Evolutionary conservation across 30 jellyfish, hydroid and myxozoan genomes (phyloP), one percentile per base, ranked within the genome.

Genomic region (Sanderia malayensis): DNA sequence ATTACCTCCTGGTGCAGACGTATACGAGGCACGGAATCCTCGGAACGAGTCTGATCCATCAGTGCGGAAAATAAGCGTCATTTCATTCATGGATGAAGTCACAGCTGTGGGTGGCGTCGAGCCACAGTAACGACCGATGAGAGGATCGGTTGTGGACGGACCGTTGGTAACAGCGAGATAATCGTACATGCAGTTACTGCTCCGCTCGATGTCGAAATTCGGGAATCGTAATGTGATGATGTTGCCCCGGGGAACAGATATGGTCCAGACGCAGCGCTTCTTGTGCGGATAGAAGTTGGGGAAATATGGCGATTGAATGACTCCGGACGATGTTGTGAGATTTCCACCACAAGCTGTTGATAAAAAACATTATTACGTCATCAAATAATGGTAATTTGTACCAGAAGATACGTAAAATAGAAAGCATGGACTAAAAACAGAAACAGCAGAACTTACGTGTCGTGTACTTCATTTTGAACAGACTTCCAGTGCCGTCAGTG

Each of bases 281-380:
- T 82, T 82, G 82, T 82, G 83, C 8, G 94, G 94, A 61, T 82
- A 82, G 73, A 49, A 70, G 55, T 65, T 67, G 31, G 95, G 95
- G 71, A 83, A 83, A 46, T 53, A 73, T 52, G 95, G 95, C 6
- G 89, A 73, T 47, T 72, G 76, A 17, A 83, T 59, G 25, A 64
- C 34, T 0, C 95, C 95, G 30, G 77, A 24, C 4, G 73, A 44
- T 17, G 88, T 53, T 31, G 95, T 83, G 57, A 73, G 52, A 26
- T 73, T 67, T 17, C 95, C 95, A 23, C 95, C 95, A 37, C 95
- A 83, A 6, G 75, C 95, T 83, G 44, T 2, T 20, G 44, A 1
- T 25, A 33, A 67, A 4, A 34, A 32, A 74, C 8, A 30, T 31
- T 4, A 31, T 13, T 41, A n/a, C n/a, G n/a, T n/a, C n/a, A n/a